Conservation (phyloP, 1,140 invertebrate species). For the Drosophila sulfurigaster region DNA sequence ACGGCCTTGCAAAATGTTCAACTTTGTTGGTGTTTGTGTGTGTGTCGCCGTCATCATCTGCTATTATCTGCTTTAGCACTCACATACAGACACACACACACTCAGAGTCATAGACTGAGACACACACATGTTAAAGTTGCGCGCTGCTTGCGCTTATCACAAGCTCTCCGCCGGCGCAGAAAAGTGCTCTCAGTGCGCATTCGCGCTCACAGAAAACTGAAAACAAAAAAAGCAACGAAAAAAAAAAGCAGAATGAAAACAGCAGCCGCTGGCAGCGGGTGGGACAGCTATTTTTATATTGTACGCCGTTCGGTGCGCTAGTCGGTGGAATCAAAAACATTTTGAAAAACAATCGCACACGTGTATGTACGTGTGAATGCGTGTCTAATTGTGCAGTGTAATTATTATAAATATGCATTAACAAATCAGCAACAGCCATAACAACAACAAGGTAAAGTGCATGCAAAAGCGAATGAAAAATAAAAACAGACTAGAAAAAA, state of each 20-base stretch:
- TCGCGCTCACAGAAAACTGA: constrained; percentile 53
- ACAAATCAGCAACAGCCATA: neutral
- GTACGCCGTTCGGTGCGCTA: constrained; percentile 30
- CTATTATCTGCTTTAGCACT: constrained; percentile 30
- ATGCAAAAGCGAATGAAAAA: constrained; percentile 39
- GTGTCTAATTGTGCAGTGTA: neutral
- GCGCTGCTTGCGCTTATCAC: constrained; percentile 53
- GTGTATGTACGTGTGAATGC: constrained; percentile 11
- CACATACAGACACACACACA: too few relatives aligned
- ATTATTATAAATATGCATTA: constrained; percentile 27
- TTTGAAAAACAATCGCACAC: constrained; percentile 39
- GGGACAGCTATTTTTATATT: constrained; percentile 71
- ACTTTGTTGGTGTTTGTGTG: constrained; percentile 7
- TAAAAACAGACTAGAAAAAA: constrained; percentile 29
- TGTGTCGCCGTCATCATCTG: constrained; percentile 8
- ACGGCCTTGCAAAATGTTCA: constrained; percentile 21
- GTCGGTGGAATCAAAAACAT: constrained; percentile 43
- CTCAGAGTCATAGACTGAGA: neutral
- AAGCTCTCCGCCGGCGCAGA: constrained; percentile 63
- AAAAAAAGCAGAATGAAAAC: constrained; percentile 50
- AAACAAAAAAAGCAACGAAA: constrained; percentile 5
- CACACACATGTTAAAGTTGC: constrained; percentile 51
- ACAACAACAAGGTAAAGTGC: constrained; percentile 16
- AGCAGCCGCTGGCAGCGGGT: constrained; percentile 57
- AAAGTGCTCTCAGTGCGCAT: constrained; percentile 70